A percentile compares a stretch with the other conserved stretches of the same genome.
phyloP scores from a whole-genome alignment of 2,113 vertebrate species.

The Sprattus sprattus region DNA sequence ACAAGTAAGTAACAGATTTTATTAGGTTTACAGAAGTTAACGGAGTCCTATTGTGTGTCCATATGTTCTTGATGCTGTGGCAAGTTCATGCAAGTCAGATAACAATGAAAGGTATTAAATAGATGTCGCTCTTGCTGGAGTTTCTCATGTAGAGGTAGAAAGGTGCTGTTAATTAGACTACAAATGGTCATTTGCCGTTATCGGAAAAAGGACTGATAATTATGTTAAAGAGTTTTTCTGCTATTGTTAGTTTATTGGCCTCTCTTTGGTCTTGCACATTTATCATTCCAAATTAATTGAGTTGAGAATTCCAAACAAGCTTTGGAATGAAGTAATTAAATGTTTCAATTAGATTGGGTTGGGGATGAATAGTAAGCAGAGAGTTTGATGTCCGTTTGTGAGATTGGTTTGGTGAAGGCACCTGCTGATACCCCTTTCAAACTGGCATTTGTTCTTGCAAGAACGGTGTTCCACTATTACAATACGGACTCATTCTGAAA shows the following conservation, averaged over 20 bases:
- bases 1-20: conserved; percentile 67
- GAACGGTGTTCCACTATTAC: not conserved
- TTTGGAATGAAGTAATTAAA: not conserved
- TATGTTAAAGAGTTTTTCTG: not conserved
- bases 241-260: not conserved
- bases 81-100: not conserved
- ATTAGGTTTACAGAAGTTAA: not conserved
- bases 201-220: not conserved
- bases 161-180: not conserved
- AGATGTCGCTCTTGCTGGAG: not conserved
- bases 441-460: not conserved
- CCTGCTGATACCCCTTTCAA: not conserved
- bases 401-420: not conserved
- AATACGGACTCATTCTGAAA: not conserved
- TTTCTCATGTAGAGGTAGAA: not conserved
- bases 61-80: not conserved
- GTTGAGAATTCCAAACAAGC: not conserved
- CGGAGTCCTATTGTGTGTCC: not conserved
- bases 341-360: not conserved
- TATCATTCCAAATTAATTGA: not conserved
- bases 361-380: not conserved
- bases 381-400: not conserved
- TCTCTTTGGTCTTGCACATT: not conserved
- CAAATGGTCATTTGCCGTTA: not conserved
- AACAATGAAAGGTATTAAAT: not conserved